Conservation (phyloP, 1,140 invertebrate species). For the Brachystomella parvula region DNA sequence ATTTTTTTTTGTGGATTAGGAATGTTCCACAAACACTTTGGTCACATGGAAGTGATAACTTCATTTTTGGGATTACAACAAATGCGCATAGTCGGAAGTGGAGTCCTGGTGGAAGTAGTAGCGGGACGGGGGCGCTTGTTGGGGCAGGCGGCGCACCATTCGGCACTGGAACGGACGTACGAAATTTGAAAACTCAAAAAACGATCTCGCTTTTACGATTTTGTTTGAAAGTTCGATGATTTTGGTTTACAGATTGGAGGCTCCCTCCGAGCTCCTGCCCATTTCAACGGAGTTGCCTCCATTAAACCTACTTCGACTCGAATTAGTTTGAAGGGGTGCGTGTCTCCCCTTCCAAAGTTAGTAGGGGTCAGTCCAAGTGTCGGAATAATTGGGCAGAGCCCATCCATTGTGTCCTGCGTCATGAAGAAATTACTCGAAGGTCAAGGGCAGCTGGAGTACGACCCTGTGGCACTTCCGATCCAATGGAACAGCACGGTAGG, state of each 20-base stretch:
- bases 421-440: conserved; percentile 8
- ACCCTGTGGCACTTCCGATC: conserved; percentile 14
- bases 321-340: conserved; percentile 25
- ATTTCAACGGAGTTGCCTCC: conserved; percentile 30
- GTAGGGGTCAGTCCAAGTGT: conserved; percentile 9
- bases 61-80: conserved; percentile 32
- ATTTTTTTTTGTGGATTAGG: too few relatives aligned
- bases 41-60: conserved; percentile 23
- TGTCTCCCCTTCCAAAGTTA: conserved; percentile 28
- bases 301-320: conserved; percentile 29
- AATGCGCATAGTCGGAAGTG: conserved; percentile 27
- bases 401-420: conserved; percentile 9
- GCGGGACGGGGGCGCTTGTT: conserved; percentile 33
- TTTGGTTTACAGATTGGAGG: conserved; percentile 40
- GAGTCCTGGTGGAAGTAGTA: conserved; percentile 28
- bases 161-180: conserved; percentile 49
- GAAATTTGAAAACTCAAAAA: conserved; percentile 37
- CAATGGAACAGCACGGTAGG: conserved; percentile 19
- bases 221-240: too few relatives aligned
- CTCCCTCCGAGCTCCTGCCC: conserved; percentile 27
- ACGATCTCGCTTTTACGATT: too few relatives aligned
- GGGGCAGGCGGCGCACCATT: conserved; percentile 24
- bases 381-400: conserved; percentile 13
- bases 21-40: conserved; percentile 40
- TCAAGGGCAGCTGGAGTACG: conserved; percentile 6